Base-by-base conservation (phyloP, 2,113 vertebrate species). In the Hyperopisus bebe region DNA sequence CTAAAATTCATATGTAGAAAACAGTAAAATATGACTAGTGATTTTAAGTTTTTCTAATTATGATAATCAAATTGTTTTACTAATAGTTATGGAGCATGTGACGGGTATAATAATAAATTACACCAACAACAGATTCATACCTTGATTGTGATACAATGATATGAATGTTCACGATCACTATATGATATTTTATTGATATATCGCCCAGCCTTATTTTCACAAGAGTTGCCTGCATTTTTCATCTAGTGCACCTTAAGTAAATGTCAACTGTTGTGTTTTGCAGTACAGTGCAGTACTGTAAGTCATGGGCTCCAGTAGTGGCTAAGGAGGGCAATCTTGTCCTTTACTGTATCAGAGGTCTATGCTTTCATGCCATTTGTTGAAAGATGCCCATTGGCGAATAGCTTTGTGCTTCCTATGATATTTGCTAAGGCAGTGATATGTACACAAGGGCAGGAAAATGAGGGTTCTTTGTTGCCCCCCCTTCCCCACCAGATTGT, bases 401-500 rank as follows among this genome's bases (percentile, higher is more conserved):
- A 31, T 31, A 66, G 3, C 9, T 53, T 35, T 53, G 15, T 53
- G 50, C 47, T 35, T 15, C 44, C 84, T 86, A 51, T 86, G 17
- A n/a, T n/a, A 86, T 51, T 86, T 2, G 15, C 46, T 86, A 24
- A 31, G 84, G 39, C 11, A 53, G 47, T 86, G 84, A 50, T 86
- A 39, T 44, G 46, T 31, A 31, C 48, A 24, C 44, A 46, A 84
- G 8, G 44, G 17, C 19, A n/a, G 50, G 50, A 87, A 27, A 82
- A 27, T 21, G 8, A 7, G 15, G 3, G n/a, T 13, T 4, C 7
- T 46, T 27, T 85, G 9, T 27, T 50, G 44, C n/a, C 27, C n/a
- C n/a, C n/a, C 62, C 62, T 13, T 31, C 62, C 35, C 27, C 66
- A 17, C 31, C 93, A 99, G 98, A 99, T 99, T 96, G 98, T 99